A percentile compares a stretch with the other conserved stretches of the same genome.
Conservation (phyloP, 2,113 vertebrate species). For the Myotis yumanensis region DNA sequence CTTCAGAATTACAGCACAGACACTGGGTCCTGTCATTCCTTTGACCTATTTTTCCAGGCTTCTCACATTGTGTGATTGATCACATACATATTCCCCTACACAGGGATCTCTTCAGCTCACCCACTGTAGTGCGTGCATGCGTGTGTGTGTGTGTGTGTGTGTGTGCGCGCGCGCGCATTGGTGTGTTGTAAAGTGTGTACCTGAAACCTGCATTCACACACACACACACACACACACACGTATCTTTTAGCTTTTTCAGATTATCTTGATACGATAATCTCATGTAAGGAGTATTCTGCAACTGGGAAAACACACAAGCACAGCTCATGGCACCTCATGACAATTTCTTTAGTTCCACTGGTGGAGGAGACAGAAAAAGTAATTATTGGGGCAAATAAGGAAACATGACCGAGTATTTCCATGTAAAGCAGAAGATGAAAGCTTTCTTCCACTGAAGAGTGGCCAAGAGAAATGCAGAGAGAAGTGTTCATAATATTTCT, state of each 20-base stretch:
- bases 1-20: not conserved
- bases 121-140: not conserved
- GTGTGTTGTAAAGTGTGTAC: too few relatives aligned
- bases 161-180: too few relatives aligned
- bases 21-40: not conserved
- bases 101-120: not conserved
- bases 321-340: not conserved
- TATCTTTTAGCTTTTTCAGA: not conserved
- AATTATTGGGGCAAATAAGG: not conserved
- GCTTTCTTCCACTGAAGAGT: not conserved
- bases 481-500: not conserved
- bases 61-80: conserved; percentile 30
- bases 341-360: not conserved
- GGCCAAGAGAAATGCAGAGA: not conserved
- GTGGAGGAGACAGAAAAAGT: not conserved
- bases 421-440: not conserved
- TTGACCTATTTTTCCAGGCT: conserved; percentile 40
- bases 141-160: not conserved
- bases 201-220: too few relatives aligned
- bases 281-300: not conserved
- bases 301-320: not conserved
- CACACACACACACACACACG: not conserved
- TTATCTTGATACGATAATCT: conserved; percentile 14
- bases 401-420: not conserved
- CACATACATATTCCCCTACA: not conserved